Evolutionary conservation across 2,888 invertebrate genomes (phyloP), one percentile per base, ranked within the genome.

Genomic region (Copidosoma aretas): DNA sequence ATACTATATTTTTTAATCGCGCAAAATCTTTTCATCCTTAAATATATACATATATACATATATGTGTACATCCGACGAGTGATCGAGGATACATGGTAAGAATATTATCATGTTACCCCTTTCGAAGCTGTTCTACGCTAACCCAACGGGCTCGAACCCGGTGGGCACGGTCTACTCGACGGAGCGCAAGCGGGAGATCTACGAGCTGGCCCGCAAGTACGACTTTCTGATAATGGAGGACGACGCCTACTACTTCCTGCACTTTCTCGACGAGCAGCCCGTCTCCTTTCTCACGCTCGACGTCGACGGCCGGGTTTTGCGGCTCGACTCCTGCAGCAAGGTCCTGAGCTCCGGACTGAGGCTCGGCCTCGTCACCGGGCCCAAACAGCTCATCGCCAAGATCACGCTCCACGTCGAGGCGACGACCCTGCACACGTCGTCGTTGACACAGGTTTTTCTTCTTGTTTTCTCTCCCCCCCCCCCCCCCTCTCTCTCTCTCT

Each of bases 171-270:
- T 90, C 0, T 83, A 92, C 32, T 84, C 91, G 0, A 84, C 87
- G 57, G 86, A 88, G 10, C 86, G 93, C 66, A 87, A 90, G 71
- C 82, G 85, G 64, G 86, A 88, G 81, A 88, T 94, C 32, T 93
- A 93, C 78, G 85, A 88, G 73, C 85, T 93, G 60, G 92, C 92
- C 22, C 90, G 90, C 78, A 86, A 88, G 79, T 92, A 91, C 79
- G 89, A 93, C 81, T 88, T 94, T 25, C 75, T 94, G 10, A 93
- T 94, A 60, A 71, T 93, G 3, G 94, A 94, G 79, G 93, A 94
- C 75, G 93, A 93, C 78, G 90, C 94, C 0, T 94, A 94, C 77
- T 92, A 88, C 82, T 93, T 91, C 77, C 81, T 94, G 72, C 90
- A 91, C 79, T 94, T 91, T 80, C 79, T 87, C 74, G 86, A 88